Evolutionary conservation across 2,888 invertebrate species (phyloP), one percentile per base, ranked within the genome.

Genomic region (Melinopterus prodromus): DNA sequence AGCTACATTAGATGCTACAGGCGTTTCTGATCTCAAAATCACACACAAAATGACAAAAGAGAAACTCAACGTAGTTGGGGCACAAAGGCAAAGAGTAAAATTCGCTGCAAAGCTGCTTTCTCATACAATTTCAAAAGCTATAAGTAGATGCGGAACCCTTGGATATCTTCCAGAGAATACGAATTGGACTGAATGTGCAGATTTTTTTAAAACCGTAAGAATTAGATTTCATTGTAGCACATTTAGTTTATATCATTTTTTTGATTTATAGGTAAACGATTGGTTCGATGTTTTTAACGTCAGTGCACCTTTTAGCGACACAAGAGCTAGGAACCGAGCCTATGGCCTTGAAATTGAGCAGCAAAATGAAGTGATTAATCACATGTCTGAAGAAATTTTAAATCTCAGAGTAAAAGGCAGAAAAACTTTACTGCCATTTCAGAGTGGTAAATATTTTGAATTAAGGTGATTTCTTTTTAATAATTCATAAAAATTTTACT

Each of bases 81-180:
- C 78, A 26, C 36, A 71, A 76, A 35, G 81, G 36, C 79, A 77
- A 70, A 81, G 79, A 79, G 81, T 81, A 16, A 82, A 79, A 81
- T 78, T 77, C 70, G 80, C 83, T 35, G 78, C 82, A 9, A 82
- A 84, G 79, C 70, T 82, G 71, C 83, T 84, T 82, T 82, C 83
- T n/a, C 80, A 83, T 71, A 80, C 83, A 6, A 78, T 79, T 53
- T 82, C 82, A 53, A 53, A 53, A 2, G 82, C 81, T 14, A 72
- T 84, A 70, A 70, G 70, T 70, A 70, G 70, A 70, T 70, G 38
- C 38, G 38, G 38, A 38, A 38, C 38, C 38, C 38, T 38, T 38
- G 38, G 38, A 38, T 38, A 38, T 38, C 38, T 38, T 38, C 38
- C 38, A 38, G 38, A 38, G 38, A 9, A 38, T 38, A 38, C 38